phyloP scores from a whole-genome alignment of 2,113 vertebrate genomes.

The Cygnus buccinator region DNA sequence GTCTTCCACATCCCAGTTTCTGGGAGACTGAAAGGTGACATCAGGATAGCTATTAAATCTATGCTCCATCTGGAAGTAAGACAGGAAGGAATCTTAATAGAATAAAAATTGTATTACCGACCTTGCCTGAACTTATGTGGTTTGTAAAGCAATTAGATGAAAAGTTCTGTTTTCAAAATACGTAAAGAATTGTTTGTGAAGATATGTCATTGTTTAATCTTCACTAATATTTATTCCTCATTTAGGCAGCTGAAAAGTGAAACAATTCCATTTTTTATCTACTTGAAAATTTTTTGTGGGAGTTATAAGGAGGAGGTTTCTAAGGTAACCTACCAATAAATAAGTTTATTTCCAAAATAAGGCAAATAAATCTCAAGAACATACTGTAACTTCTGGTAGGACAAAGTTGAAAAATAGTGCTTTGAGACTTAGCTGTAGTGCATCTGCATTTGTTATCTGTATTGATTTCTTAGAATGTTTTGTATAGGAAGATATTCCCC shows the following conservation, averaged over 20 bases:
- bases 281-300: background rate
- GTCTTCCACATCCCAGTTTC: background rate
- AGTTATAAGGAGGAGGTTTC: conserved; percentile 4
- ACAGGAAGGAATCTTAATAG: background rate
- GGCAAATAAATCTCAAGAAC: background rate
- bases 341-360: conserved; percentile 43
- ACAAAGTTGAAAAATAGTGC: background rate
- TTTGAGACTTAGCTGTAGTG: background rate
- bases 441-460: background rate
- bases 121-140: background rate
- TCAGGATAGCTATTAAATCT: conserved; percentile 19
- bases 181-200: background rate
- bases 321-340: conserved; percentile 36
- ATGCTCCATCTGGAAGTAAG: background rate
- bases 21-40: background rate
- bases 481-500: background rate
- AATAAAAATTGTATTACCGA: conserved; percentile 27
- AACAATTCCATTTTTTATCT: background rate
- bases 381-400: background rate
- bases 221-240: background rate
- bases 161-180: conserved; percentile 16
- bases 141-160: conserved; percentile 20
- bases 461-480: background rate
- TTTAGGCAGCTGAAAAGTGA: conserved; percentile 21
- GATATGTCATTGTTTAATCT: background rate